phyloP scores from a whole-genome alignment of 2,888 invertebrate genomes.

The Uloborus plumipes region DNA sequence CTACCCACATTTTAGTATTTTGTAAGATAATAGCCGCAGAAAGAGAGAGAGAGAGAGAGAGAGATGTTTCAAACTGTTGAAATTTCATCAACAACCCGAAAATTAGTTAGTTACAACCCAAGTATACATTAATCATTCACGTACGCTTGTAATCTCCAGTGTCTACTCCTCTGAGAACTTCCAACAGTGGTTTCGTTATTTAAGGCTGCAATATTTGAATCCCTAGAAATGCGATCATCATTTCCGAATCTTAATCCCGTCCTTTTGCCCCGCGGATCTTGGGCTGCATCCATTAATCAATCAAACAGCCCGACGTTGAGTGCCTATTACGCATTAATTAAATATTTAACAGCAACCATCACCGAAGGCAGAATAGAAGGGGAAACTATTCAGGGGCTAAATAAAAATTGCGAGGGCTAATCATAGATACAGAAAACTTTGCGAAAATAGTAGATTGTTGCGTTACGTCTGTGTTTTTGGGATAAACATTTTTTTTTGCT shows the following conservation, averaged over 20 bases:
- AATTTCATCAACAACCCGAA: no score
- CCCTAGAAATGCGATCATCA: constrained; percentile 15
- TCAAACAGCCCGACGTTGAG: constrained; percentile 37
- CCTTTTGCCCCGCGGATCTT: neutral
- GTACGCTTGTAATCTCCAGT: neutral
- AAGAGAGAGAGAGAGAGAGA: no score
- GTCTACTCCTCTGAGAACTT: neutral
- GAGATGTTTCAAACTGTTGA: no score
- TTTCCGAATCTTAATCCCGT: constrained; percentile 14
- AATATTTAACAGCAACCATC: constrained; percentile 42
- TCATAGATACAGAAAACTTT: no score
- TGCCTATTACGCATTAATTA: constrained; percentile 49
- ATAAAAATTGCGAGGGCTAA: no score
- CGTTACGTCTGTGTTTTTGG: no score
- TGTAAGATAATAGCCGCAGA: no score
- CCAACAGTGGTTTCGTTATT: neutral
- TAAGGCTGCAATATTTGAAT: neutral
- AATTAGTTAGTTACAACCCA: no score
- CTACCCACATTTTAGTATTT: no score
- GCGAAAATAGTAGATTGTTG: no score
- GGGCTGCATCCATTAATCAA: constrained; percentile 28
- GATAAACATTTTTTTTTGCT: no score
- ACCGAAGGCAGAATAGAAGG: constrained; percentile 14
- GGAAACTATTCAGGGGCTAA: neutral
- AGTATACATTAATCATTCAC: no score